These are phyloP conservation scores for Lissonota sp. DNA, from an alignment of 2,888 invertebrate genomes.

Conservation along the genomic window DNA sequence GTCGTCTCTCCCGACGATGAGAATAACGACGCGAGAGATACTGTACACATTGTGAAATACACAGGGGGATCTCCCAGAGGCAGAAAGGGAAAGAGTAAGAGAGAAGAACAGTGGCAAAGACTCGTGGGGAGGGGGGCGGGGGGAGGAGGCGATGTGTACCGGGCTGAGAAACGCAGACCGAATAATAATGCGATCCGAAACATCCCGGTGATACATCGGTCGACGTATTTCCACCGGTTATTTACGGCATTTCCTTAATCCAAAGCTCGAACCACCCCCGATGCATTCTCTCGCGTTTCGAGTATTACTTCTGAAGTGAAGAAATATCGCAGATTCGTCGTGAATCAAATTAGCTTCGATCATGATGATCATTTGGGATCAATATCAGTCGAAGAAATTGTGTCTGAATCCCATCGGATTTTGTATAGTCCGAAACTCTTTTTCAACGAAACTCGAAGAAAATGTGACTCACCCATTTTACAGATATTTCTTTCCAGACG, in stretches of 20 bases:
- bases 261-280: conserved; percentile 62
- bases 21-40: conserved; percentile 58
- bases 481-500: conserved; percentile 29
- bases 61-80: conserved; percentile 47
- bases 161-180: conserved; percentile 72
- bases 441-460: too few relatives aligned
- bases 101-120: conserved; percentile 54
- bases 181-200: conserved; percentile 80
- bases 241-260: conserved; percentile 78
- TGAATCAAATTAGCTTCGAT: too few relatives aligned
- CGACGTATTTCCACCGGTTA: conserved; percentile 75
- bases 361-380: too few relatives aligned
- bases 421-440: too few relatives aligned
- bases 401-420: too few relatives aligned
- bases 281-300: conserved; percentile 53
- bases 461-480: not conserved
- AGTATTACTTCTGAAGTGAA: conserved; percentile 7
- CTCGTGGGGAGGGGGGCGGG: conserved; percentile 44
- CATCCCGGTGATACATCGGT: conserved; percentile 79
- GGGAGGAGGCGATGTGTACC: conserved; percentile 60
- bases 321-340: not conserved
- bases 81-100: conserved; percentile 49
- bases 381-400: too few relatives aligned
- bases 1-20: conserved; percentile 46
- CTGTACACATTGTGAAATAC: conserved; percentile 57